Evolutionary conservation across 2,113 vertebrate genomes (phyloP), one percentile per base, ranked within the genome.

Genomic region (Mastomys coucha): DNA sequence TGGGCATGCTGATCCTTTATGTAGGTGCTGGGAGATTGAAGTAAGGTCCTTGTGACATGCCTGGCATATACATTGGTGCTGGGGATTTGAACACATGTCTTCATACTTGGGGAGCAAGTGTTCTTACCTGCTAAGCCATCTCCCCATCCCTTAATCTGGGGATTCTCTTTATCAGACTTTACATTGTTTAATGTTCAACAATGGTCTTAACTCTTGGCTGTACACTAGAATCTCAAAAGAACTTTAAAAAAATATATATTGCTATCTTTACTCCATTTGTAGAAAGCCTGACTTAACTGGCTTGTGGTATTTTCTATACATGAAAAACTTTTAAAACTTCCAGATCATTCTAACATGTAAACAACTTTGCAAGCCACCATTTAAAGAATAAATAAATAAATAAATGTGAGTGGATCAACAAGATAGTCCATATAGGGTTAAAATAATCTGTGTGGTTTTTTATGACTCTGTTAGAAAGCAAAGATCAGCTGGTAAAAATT

Each of bases 241-340:
- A 39, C 36, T 86, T 67, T 58, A 2, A 69, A 58, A 2, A 69
- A 58, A 81, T 88, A 93, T 31, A 42, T 33, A 69, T 49, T 80
- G 42, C 87, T 88, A 39, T 51, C 51, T 92, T 96, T 58, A 73
- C 67, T n/a, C 58, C 22, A 72, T 33, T 88, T 93, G 92, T 97
- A 94, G 81, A 84, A 97, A 96, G 8, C 31, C 91, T 94, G 53
- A 96, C 78, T 94, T 94, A 86, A 94, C 70, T 95, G 70, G 76
- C 85, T 72, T 91, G 45, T 88, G 91, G 86, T 97, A 2, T 65
- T 91, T 39, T 91, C 76, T 91, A 88, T 42, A 93, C 82, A 60
- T 80, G 81, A 95, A 63, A 65, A 92, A 95, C 81, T 93, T 91
- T 86, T 95, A 95, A 95, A 93, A 56, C 45, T 67, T 82, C 58